These are phyloP conservation scores for Vanacampus margaritifer DNA, from an alignment of 2,113 vertebrate genomes.

Conservation along the genomic window DNA sequence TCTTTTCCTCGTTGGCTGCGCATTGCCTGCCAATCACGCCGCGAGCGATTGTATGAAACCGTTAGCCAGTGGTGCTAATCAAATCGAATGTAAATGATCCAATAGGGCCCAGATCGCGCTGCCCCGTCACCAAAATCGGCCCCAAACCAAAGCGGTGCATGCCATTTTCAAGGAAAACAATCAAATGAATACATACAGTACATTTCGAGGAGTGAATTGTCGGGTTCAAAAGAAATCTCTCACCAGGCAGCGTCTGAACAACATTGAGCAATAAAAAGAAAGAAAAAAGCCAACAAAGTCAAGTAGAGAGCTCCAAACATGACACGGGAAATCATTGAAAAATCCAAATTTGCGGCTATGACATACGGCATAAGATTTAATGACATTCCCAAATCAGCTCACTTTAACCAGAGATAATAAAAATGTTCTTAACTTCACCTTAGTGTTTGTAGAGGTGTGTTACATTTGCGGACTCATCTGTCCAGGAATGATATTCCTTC, in stretches of 20 bases:
- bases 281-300: background rate
- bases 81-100: slow-evolving; percentile 28
- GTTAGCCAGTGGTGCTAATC: slow-evolving; percentile 22
- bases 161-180: slow-evolving; percentile 59
- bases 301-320: background rate
- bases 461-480: background rate
- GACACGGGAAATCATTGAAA: background rate
- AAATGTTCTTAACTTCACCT: no score
- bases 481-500: background rate
- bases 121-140: slow-evolving; percentile 33
- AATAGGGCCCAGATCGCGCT: background rate
- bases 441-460: no score
- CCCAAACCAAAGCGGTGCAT: slow-evolving; percentile 59
- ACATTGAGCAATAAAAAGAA: background rate
- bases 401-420: background rate
- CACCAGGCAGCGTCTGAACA: slow-evolving; percentile 67
- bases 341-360: no score
- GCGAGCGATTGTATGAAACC: slow-evolving; percentile 35
- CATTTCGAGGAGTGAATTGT: slow-evolving; percentile 61
- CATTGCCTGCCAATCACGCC: slow-evolving; percentile 23
- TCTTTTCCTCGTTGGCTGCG: slow-evolving; percentile 17
- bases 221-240: slow-evolving; percentile 46
- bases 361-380: no score
- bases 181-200: slow-evolving; percentile 66
- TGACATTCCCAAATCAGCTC: background rate